Base-by-base conservation (phyloP, 1,140 invertebrate genomes). In the Ptiloglossa arizonensis region DNA sequence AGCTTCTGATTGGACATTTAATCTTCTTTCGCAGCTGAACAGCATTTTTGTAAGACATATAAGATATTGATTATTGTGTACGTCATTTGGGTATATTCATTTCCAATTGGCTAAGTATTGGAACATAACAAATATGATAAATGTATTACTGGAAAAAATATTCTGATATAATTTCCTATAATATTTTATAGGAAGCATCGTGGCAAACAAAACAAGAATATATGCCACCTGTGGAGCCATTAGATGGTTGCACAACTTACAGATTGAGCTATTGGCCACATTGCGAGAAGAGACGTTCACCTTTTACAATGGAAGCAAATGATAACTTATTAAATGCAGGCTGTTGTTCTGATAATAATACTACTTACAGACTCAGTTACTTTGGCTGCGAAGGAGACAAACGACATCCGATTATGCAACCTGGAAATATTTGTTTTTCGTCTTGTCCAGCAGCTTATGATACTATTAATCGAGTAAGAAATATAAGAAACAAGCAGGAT, bases 231-330 rank as follows among this genome's bases (percentile, higher is more conserved):
- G 81, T 85, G 0, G 90, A 90, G 0, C 91, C 90, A 1, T 89
- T 94, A 57, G 94, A 94, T 19, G 83, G 75, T 0, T 90, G 89
- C 64, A 94, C 94, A n/a, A 94, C 94, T 0, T 94, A 94, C 83
- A 93, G 90, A 63, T 87, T 94, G 76, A 94, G 93, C 83, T 94
- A 93, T 64, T 92, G 90, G 89, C 92, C 93, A 0, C 86, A 88
- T 15, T 87, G 79, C n/a, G 78, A 87, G 59, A 63, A 85, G 38
- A 83, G 44, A 15, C 32, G 46, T n/a, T 79, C 86, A 9, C 88
- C 88, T 5, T 84, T 89, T 22, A 59, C 48, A 9, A 6, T 22
- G 0, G 56, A 22, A 11, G 68, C 82, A 59, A 72, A 11, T 0
- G 85, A 90, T 1, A 92, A 93, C 68, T 8, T 90, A 22, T 54